A percentile compares a stretch with the other conserved stretches of the same genome.
Conservation (phyloP, 2,888 invertebrate genomes). For the Eremobia ochroleuca region DNA sequence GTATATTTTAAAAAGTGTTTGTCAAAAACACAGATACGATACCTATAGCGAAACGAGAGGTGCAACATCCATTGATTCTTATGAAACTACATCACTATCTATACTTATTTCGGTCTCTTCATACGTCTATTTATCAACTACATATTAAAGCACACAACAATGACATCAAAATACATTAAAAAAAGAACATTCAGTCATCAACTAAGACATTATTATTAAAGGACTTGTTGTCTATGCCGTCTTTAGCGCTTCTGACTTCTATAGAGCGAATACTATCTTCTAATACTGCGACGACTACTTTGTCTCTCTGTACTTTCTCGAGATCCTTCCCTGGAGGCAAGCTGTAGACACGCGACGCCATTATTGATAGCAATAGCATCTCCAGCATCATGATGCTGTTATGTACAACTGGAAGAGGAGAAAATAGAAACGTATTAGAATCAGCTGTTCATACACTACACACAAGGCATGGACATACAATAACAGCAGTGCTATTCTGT, state of each 20-base stretch:
- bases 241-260: slow-evolving; percentile 71
- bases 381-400: slow-evolving; percentile 93
- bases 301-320: slow-evolving; percentile 74
- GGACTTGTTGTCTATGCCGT: slow-evolving; percentile 76
- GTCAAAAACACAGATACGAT: slow-evolving; percentile 11
- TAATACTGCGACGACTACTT: slow-evolving; percentile 81
- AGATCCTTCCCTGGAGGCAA: slow-evolving; percentile 79
- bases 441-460: neutral
- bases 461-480: neutral
- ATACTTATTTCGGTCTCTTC: slow-evolving; percentile 3
- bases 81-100: slow-evolving; percentile 20
- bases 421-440: slow-evolving; percentile 46
- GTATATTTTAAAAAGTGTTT: slow-evolving; percentile 18
- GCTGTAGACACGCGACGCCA: slow-evolving; percentile 92
- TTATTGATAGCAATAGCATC: slow-evolving; percentile 92
- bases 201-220: slow-evolving; percentile 66
- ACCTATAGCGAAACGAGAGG: slow-evolving; percentile 16
- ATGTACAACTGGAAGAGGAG: slow-evolving; percentile 91
- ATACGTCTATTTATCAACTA: slow-evolving; percentile 26
- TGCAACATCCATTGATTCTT: slow-evolving; percentile 33
- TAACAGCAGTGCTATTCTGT: too few species aligned
- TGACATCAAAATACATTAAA: slow-evolving; percentile 23
- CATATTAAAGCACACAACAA: slow-evolving; percentile 29
- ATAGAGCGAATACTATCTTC: slow-evolving; percentile 77
- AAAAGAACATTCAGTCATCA: slow-evolving; percentile 40